Base-by-base conservation (phyloP, 2,113 vertebrate species). In the Alouatta palliata region DNA sequence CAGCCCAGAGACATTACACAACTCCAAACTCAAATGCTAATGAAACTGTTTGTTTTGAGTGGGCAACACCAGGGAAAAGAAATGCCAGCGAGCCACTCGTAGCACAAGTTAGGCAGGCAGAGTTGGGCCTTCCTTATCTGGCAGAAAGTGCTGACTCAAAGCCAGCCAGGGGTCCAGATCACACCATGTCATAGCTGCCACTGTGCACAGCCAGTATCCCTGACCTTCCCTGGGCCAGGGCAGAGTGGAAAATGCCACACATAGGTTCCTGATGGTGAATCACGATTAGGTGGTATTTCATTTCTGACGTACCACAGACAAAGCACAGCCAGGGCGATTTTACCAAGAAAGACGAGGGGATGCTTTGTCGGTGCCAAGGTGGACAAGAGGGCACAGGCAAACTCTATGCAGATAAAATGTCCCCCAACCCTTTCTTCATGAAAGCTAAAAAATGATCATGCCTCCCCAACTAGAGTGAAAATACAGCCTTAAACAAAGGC, bases 1-100 rank as follows among this genome's bases (percentile, higher is more conserved):
- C 58, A 61, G 58, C 13, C 70, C 25, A 6, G 11, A 37, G 27
- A 43, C 27, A 10, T 66, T 71, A 7, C 52, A 68, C 14, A 79
- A 37, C 68, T 82, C 77, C 61, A 37, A n/a, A 13, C 45, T 52
- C n/a, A 16, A 47, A 37, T 19, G 66, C 87, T 82, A 43, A 70
- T 27, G 30, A 49, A 37, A 61, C 8, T 12, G 52, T 61, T 66
- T 94, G 58, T 90, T 96, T 83, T 17, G 86, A 81, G 89, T 81
- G 75, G 93, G 91, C 21, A 1, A 88, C 30, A 16, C 35, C 0
- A 8, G 58, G 58, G 45, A 87, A 70, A 93, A 35, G 56, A 86
- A 75, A 40, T 0, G 91, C 47, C 96, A 58, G 43, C 64, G 61
- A 82, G 54, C 20, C 35, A 6, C 85, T 95, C 43, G 35, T 37